Evolutionary conservation across 2,113 vertebrate species (phyloP), one percentile per base, ranked within the genome.

Genomic region (Meleagris gallopavo): DNA sequence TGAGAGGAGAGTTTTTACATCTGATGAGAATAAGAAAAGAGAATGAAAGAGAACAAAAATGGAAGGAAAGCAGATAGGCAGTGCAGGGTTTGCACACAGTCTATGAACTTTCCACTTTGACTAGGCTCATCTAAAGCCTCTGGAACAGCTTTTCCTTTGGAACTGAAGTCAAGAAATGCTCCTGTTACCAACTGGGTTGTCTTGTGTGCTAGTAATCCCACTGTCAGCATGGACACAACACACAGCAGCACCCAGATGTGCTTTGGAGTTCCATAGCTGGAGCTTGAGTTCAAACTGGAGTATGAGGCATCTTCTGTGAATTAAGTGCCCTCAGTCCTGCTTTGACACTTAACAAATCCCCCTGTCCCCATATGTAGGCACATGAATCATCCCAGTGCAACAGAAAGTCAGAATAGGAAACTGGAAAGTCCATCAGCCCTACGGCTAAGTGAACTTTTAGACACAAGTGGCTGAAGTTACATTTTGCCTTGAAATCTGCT

Each of bases 331-430:
- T 77, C 74, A 64, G 45, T 27, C n/a, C 36, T 64, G 20, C 34
- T 89, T 62, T 74, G 78, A 52, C 25, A 4, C 5, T 20, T 69
- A 80, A 38, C 75, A 96, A 90, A 90, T 71, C 73, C 69, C 46
- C 41, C 85, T 77, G 34, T 88, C 91, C 76, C 80, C 73, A 29
- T 72, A 19, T 60, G 29, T 43, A 50, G 15, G 18, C 88, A 41
- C 78, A 52, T 57, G 74, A 64, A 78, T 88, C 73, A 74, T 67
- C 76, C 75, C 82, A 30, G 41, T 18, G 36, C 60, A 55, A 79
- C 5, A 7, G 72, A 76, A 94, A 88, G 85, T 89, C 86, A 62
- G 54, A 78, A 76, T 48, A 85, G 75, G 69, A 81, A 85, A 90
- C 50, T 7, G 67, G 85, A 92, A 93, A 83, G 79, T 89, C 92